These are phyloP conservation scores for Ctenosaura bakeri DNA, from an alignment of 2,797 vertebrate species.

Conservation along the genomic window DNA sequence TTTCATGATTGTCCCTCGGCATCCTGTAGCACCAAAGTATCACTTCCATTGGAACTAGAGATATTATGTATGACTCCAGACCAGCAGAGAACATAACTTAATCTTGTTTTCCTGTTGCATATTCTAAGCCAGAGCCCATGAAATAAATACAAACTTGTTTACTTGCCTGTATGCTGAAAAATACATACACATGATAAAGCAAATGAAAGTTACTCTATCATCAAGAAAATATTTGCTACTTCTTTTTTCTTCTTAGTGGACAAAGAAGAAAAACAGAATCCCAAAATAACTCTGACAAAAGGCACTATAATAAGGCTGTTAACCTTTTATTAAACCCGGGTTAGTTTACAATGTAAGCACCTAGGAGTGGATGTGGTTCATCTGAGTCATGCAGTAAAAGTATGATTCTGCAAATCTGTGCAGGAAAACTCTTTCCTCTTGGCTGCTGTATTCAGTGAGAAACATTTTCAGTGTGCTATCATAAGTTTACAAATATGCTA, in stretches of 20 bases:
- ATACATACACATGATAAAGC: neutral
- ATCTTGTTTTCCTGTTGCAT: neutral
- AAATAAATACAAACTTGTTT: constrained; percentile 32
- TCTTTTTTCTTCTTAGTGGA: neutral
- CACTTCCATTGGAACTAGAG: neutral
- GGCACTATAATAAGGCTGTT: neutral
- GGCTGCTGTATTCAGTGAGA: constrained; percentile 29
- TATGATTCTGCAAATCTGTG: constrained; percentile 43
- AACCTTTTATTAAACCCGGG: neutral
- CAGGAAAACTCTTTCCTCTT: neutral
- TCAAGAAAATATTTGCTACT: neutral
- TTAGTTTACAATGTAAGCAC: constrained; percentile 49
- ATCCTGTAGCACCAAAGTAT: neutral
- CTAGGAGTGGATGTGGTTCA: constrained; percentile 63
- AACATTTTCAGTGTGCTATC: neutral
- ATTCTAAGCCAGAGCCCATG: neutral
- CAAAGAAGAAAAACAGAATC: constrained; percentile 35
- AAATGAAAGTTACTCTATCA: constrained; percentile 5
- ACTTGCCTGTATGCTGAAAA: neutral
- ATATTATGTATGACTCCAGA: neutral
- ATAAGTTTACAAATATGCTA: neutral
- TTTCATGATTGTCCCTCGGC: neutral
- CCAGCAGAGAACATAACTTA: neutral
- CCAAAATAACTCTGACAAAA: constrained; percentile 21
- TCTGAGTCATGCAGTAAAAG: neutral